phyloP scores from a whole-genome alignment of 2,888 invertebrate species.

The Acanthoscelides obtectus region DNA sequence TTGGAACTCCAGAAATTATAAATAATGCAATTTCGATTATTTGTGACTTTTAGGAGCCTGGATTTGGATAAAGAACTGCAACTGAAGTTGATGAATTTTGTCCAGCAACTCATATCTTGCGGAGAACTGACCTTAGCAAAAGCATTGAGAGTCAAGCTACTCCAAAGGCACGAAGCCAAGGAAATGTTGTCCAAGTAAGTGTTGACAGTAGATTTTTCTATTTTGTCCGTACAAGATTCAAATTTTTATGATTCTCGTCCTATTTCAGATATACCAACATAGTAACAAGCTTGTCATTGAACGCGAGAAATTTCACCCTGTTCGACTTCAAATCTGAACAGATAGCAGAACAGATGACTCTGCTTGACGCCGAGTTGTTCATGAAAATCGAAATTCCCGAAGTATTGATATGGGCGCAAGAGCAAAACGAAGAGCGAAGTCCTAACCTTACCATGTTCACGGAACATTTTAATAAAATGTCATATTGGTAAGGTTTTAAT shows the following conservation, averaged over 20 bases:
- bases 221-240: too few species aligned
- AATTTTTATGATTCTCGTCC: neutral
- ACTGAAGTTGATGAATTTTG: constrained; percentile 85
- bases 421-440: constrained; percentile 94
- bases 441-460: constrained; percentile 96
- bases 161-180: constrained; percentile 67
- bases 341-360: constrained; percentile 97
- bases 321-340: constrained; percentile 92
- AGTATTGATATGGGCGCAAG: constrained; percentile 94
- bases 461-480: constrained; percentile 99
- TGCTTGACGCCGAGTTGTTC: constrained; percentile 92
- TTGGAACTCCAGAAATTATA: too few species aligned
- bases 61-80: constrained; percentile 80
- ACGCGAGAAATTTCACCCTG: constrained; percentile 56
- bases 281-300: constrained; percentile 35
- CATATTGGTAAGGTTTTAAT: constrained; percentile 69
- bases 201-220: constrained; percentile 6
- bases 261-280: constrained; percentile 13
- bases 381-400: constrained; percentile 96
- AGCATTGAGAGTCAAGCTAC: constrained; percentile 81
- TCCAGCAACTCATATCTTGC: constrained; percentile 85
- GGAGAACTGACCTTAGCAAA: constrained; percentile 91
- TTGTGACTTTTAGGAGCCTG: constrained; percentile 67
- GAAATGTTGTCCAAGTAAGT: constrained; percentile 27
- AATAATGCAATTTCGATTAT: too few species aligned